These are phyloP conservation scores for Synergus umbraculus DNA, from an alignment of 2,888 invertebrate species.

Conservation along the genomic window DNA sequence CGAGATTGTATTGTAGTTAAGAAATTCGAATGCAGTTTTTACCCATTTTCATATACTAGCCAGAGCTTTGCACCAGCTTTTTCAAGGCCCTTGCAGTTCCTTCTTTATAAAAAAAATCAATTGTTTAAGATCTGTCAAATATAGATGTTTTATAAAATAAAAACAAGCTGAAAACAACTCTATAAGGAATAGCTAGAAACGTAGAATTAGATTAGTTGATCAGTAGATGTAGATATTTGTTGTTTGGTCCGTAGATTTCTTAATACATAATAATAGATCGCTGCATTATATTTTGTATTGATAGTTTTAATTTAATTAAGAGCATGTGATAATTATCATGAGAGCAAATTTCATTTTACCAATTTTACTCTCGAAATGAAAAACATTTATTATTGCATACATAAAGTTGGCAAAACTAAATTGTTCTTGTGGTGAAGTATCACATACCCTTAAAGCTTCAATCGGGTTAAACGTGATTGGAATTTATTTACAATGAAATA, in stretches of 20 bases:
- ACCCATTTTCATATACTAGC: slow-evolving; percentile 44
- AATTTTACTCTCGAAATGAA: too few relatives aligned
- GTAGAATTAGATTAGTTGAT: neutral
- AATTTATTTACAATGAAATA: slow-evolving; percentile 14
- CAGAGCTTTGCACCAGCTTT: slow-evolving; percentile 58
- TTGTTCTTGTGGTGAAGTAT: too few relatives aligned
- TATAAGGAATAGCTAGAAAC: neutral
- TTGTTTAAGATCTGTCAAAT: neutral
- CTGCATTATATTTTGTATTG: neutral
- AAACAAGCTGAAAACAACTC: too few relatives aligned
- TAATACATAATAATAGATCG: neutral
- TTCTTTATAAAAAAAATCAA: neutral
- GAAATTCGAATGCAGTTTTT: slow-evolving; percentile 8
- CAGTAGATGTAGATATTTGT: neutral
- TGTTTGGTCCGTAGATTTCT: slow-evolving; percentile 11
- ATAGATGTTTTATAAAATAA: too few relatives aligned
- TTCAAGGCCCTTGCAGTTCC: slow-evolving; percentile 35
- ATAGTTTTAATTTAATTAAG: slow-evolving; percentile 19
- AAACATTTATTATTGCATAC: too few relatives aligned
- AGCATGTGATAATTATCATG: too few relatives aligned
- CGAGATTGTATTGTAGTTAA: neutral
- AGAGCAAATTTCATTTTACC: too few relatives aligned
- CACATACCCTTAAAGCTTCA: neutral
- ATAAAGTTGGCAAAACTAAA: too few relatives aligned
- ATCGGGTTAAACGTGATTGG: slow-evolving; percentile 1